phyloP scores from a whole-genome alignment of 2,797 vertebrate species.

The Hipposideros larvatus region DNA sequence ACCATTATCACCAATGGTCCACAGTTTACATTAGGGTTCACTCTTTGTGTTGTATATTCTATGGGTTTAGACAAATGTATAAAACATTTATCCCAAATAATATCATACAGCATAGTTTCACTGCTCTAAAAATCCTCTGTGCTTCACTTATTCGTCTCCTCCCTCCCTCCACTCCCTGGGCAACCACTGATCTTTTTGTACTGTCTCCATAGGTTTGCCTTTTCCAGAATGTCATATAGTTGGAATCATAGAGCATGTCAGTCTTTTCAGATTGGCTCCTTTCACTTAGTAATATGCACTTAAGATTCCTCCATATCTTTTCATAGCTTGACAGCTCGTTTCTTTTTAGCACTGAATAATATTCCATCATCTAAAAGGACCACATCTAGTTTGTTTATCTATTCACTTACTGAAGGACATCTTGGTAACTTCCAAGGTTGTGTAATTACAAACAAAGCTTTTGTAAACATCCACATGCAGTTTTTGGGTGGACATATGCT shows the following conservation, averaged over 20 bases:
- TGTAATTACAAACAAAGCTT: too few species aligned
- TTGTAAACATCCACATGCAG: too few species aligned
- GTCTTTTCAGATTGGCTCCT: neutral
- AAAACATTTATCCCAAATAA: neutral
- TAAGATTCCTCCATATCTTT: neutral
- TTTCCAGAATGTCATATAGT: neutral
- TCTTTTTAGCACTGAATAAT: neutral
- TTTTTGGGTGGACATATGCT: too few species aligned
- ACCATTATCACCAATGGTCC: neutral
- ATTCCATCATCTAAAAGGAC: too few species aligned
- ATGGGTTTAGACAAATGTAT: neutral
- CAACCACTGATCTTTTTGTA: neutral
- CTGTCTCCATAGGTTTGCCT: neutral
- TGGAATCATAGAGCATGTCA: neutral
- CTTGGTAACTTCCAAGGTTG: too few species aligned
- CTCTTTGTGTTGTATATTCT: neutral
- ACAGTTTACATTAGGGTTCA: neutral
- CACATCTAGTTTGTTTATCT: too few species aligned
- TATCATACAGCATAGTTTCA: neutral
- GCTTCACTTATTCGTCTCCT: neutral
- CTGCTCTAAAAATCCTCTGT: neutral
- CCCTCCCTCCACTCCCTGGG: neutral
- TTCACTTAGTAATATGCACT: conserved; percentile 1
- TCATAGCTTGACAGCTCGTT: neutral
- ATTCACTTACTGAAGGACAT: too few species aligned